Conservation (phyloP, 2,113 vertebrate species). For the Leptodactylus fuscus region DNA sequence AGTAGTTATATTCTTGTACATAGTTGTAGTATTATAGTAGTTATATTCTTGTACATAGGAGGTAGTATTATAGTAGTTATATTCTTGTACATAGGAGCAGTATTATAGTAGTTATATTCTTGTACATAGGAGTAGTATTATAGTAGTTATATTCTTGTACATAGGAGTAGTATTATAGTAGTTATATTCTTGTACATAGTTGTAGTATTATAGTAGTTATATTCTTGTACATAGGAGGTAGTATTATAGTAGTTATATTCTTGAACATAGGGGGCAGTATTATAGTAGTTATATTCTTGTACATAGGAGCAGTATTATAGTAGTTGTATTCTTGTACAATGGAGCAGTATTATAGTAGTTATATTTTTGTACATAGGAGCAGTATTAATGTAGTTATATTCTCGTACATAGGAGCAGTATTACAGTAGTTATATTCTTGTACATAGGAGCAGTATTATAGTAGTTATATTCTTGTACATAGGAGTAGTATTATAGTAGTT, state of each 20-base stretch:
- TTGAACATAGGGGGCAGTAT: too few species aligned
- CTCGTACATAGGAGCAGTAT: not conserved
- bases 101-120: not conserved
- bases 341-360: not conserved
- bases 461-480: constrained; percentile 4
- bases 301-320: constrained; percentile 7
- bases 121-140: not conserved
- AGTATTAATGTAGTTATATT: constrained; percentile 12
- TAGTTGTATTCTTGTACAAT: constrained; percentile 6
- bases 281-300: constrained; percentile 14
- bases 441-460: not conserved
- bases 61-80: constrained; percentile 5
- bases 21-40: constrained; percentile 3
- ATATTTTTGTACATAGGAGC: not conserved
- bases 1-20: constrained; percentile 3
- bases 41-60: constrained; percentile 9
- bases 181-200: not conserved
- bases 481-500: not conserved
- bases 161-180: not conserved
- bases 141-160: constrained; percentile 12
- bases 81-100: not conserved
- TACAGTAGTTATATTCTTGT: constrained; percentile 3
- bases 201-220: too few species aligned
- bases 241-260: too few species aligned
- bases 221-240: too few species aligned